Evolutionary conservation across 1,140 invertebrate species (phyloP), one percentile per base, ranked within the genome.

Genomic region (Drosophila setifemur): DNA sequence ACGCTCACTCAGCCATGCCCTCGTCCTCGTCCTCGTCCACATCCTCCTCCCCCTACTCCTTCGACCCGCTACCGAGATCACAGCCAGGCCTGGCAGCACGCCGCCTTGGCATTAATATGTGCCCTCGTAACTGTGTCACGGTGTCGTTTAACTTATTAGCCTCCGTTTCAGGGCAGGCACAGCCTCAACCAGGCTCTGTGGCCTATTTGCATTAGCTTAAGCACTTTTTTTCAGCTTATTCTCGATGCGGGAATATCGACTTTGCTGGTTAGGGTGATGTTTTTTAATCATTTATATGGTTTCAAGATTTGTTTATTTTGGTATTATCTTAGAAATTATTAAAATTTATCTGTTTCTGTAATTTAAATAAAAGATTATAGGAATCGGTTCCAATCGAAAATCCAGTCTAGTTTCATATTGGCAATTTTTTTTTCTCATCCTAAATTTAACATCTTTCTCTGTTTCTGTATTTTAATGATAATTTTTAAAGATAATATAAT

Each of bases 61-160:
- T 12, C 2, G 6, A 11, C 33, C 33, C 7, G 7, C 45, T 64
- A 31, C 47, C 28, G 57, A 25, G 25, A 44, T 53, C 45, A 25
- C 21, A n/a, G 68, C 18, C 52, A 73, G 68, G 44, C 58, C n/a
- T 63, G 70, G 58, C 74, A 63, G 70, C 77, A 82, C 68, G 78
- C 78, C 78, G 78, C 37, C 73, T 83, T 82, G 78, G 63, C 78
- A 82, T 82, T 83, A 82, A 82, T 76, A 79, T 83, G 61, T 71
- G 60, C 66, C 63, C 58, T 35, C 54, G 52, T 71, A 79, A 85
- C 68, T 82, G 73, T 82, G 77, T 73, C 73, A 82, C 55, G 74
- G 74, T 85, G 74, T 83, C 79, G 64, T 83, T 83, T 85, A 85
- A 79, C 81, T 74, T 83, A 83, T 85, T 79, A 85, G 81, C 79